phyloP scores from a whole-genome alignment of 2,888 invertebrate species.

The Drosophila diplacantha region DNA sequence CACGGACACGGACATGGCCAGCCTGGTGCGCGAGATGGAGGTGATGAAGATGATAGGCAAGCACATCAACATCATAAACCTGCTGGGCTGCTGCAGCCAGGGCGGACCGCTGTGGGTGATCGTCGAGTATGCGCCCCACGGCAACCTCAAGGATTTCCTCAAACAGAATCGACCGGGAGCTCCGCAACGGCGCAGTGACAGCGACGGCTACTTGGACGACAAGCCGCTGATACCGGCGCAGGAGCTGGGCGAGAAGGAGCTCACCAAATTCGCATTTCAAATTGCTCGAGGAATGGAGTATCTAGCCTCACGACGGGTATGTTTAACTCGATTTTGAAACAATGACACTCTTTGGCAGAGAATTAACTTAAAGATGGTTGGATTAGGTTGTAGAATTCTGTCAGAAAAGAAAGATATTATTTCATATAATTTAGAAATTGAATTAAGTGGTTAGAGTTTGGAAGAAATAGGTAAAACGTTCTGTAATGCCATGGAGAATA shows the following conservation, averaged over 20 bases:
- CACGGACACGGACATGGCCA: slow-evolving; percentile 97
- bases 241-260: slow-evolving; percentile 89
- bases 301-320: slow-evolving; percentile 88
- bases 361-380: not conserved
- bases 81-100: slow-evolving; percentile 97
- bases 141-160: slow-evolving; percentile 96
- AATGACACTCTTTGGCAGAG: slow-evolving; percentile 1
- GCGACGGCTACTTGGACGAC: slow-evolving; percentile 69
- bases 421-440: no score
- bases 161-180: slow-evolving; percentile 82
- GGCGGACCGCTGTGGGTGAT: slow-evolving; percentile 92
- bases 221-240: slow-evolving; percentile 34
- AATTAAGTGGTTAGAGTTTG: no score
- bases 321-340: not conserved
- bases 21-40: slow-evolving; percentile 98
- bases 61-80: slow-evolving; percentile 97
- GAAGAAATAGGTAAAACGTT: no score
- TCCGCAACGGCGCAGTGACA: slow-evolving; percentile 61
- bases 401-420: no score
- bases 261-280: slow-evolving; percentile 97
- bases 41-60: slow-evolving; percentile 99
- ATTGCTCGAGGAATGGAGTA: slow-evolving; percentile 99
- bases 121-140: slow-evolving; percentile 93
- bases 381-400: not conserved
- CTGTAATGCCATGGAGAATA: no score